These are phyloP conservation scores for Choristoneura rosaceana DNA, from an alignment of 2,888 invertebrate genomes.

Conservation along the genomic window DNA sequence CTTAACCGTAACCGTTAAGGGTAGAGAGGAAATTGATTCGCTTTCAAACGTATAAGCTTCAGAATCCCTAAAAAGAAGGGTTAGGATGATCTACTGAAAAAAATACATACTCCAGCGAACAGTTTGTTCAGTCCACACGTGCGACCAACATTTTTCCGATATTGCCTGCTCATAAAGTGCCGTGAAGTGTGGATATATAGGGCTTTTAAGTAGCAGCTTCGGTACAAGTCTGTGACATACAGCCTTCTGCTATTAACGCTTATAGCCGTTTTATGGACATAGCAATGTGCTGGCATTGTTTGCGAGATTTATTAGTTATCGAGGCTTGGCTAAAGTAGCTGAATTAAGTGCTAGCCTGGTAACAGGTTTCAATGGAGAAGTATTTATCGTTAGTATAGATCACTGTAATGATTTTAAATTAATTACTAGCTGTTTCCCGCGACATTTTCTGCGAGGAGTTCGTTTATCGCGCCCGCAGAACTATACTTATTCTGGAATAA, in stretches of 20 bases:
- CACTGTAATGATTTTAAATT: background rate
- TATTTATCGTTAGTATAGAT: background rate
- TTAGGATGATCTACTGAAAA: slow-evolving; percentile 48
- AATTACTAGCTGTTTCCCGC: no score
- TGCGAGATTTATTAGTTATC: slow-evolving; percentile 33
- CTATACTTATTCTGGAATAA: no score
- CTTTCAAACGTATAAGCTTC: slow-evolving; percentile 10
- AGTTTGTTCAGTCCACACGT: slow-evolving; percentile 59
- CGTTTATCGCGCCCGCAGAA: no score
- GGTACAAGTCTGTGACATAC: slow-evolving; percentile 36
- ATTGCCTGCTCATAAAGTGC: slow-evolving; percentile 68
- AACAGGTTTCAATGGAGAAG: background rate
- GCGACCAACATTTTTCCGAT: slow-evolving; percentile 76
- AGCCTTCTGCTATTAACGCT: slow-evolving; percentile 37
- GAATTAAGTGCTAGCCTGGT: slow-evolving; percentile 22
- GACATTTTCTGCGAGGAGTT: no score
- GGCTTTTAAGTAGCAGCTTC: slow-evolving; percentile 61
- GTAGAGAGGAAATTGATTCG: slow-evolving; percentile 20
- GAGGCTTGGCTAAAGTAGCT: slow-evolving; percentile 32
- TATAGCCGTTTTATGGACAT: slow-evolving; percentile 37
- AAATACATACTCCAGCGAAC: slow-evolving; percentile 54
- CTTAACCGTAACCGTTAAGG: no score
- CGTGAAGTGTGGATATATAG: slow-evolving; percentile 51
- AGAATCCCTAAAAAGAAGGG: slow-evolving; percentile 36
- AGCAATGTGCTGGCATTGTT: slow-evolving; percentile 37